Evolutionary conservation across 2,888 invertebrate genomes (phyloP), one percentile per base, ranked within the genome.

Genomic region (Plemyria rubiginata): DNA sequence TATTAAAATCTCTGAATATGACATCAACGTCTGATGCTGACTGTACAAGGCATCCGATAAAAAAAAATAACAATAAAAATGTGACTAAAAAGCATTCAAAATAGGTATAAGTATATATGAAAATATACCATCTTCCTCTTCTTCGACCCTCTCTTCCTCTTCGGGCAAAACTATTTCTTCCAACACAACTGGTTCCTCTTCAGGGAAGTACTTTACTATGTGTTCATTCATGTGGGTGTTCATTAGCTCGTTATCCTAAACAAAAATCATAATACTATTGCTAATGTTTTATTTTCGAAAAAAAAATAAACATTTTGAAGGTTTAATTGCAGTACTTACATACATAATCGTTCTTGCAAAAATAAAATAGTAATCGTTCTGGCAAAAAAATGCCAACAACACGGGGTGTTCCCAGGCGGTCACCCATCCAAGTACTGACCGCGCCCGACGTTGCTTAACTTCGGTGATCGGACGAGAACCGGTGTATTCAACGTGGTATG

Each of bases 171-270:
- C 87, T 3, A 91, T 85, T 72, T 92, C 92, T 62, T 92, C 92
- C 1, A 92, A 79, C 1, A 92, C 85, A 0, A 92, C 88, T 0
- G 93, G 89, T 52, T 93, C 90, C 1, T 91, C 90, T 59, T 93
- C 91, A 4, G 94, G 94, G 84, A 94, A 95, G 67, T 90, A 92
- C 54, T 92, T 89, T 2, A 91, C 93, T 0, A 98, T 84, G 67
- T 95, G 94, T 16, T 88, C 88, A 64, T 94, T 93, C 11, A 97
- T 89, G 66, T 95, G 93, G 0, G 78, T 86, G 0, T 89, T 87
- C 86, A 97, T 95, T 40, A 95, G 75, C 2, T 91, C 90, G 69
- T 95, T 94, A 74, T 97, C 97, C 95, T 96, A 62, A 15, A 52
- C n/a, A 52, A 54, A 48, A 45, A 65, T n/a, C n/a, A 51, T 12